Conservation (phyloP, 1,140 invertebrate species). For the Eurosta solidaginis region DNA sequence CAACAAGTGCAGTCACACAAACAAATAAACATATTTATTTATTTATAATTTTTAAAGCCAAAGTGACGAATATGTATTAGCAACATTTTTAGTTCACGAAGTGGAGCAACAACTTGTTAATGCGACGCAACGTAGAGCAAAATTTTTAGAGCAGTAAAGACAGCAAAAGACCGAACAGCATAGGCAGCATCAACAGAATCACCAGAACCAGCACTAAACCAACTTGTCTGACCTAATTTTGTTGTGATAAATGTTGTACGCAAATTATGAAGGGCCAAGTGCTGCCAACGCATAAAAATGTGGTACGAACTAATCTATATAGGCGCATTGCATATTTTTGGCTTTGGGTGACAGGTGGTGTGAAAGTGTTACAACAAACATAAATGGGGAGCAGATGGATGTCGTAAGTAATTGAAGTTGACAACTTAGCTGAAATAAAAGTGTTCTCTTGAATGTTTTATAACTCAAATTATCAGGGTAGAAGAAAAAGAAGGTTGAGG, state of each 20-base stretch:
- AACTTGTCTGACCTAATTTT: slow-evolving; percentile 9
- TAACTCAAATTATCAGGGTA: neutral
- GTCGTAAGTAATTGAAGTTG: neutral
- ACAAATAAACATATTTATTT: too few species aligned
- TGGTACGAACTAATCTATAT: neutral
- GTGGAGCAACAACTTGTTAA: slow-evolving; percentile 21
- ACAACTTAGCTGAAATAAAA: neutral
- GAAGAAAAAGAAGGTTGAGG: neutral
- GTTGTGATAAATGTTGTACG: neutral
- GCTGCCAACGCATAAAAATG: neutral
- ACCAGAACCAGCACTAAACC: too few species aligned
- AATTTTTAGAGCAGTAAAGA: neutral
- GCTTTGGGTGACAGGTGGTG: neutral
- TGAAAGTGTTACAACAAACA: neutral
- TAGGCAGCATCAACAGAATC: too few species aligned
- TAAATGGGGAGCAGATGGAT: neutral
- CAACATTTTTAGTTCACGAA: neutral
- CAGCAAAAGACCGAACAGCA: neutral
- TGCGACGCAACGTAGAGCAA: neutral
- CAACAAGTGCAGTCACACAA: neutral
- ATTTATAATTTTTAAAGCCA: neutral
- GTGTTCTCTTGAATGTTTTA: neutral
- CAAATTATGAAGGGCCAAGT: slow-evolving; percentile 19
- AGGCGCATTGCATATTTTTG: neutral
- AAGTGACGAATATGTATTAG: neutral